These are phyloP conservation scores for Motacilla tschutschensis DNA, from an alignment of 2,113 vertebrate species.

Conservation along the genomic window DNA sequence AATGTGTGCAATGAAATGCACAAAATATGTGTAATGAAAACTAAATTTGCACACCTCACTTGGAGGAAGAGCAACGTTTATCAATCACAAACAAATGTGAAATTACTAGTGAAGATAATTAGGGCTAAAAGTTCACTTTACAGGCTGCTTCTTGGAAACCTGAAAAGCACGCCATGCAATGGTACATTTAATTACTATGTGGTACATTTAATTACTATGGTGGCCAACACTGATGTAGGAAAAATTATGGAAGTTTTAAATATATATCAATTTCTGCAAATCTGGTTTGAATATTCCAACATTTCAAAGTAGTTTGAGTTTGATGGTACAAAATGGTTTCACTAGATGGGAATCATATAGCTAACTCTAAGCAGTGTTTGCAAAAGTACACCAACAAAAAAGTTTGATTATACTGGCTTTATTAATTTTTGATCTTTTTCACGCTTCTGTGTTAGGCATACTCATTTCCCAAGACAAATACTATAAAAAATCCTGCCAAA, in stretches of 20 bases:
- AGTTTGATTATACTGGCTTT: background rate
- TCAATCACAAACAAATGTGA: background rate
- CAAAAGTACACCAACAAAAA: background rate
- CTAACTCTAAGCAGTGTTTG: background rate
- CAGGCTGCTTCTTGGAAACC: background rate
- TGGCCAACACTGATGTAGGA: background rate
- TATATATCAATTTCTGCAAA: background rate
- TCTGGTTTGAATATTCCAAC: background rate
- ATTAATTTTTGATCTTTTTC: background rate
- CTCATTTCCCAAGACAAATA: background rate
- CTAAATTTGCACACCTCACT: background rate
- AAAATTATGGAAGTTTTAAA: background rate
- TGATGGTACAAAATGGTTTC: background rate
- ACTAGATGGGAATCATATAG: background rate
- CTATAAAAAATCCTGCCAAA: background rate
- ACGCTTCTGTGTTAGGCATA: background rate
- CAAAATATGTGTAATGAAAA: background rate
- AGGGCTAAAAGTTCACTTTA: background rate
- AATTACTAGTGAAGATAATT: background rate
- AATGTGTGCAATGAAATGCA: background rate
- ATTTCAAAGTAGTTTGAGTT: background rate
- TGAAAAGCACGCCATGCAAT: background rate
- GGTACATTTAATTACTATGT: no score
- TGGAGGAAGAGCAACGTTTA: background rate
- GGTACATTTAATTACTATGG: background rate